Evolutionary conservation across 2,888 invertebrate genomes (phyloP).

Genomic region (Parnassius glacialis): DNA sequence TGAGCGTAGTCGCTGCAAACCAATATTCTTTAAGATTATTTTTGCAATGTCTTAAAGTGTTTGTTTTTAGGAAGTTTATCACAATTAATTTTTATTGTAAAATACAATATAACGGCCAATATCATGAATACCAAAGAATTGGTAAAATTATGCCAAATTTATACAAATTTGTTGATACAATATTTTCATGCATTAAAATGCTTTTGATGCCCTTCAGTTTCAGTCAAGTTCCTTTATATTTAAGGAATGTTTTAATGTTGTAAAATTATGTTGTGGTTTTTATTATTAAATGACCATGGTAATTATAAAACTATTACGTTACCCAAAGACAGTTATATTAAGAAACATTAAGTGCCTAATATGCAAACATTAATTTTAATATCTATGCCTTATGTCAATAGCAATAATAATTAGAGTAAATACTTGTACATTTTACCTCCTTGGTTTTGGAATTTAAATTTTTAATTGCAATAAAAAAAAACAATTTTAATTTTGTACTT

Average conservation of each 20-base stretch:
- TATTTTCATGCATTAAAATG: no score
- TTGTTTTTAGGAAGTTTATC: constrained; percentile 28
- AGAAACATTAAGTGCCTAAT: constrained; percentile 3
- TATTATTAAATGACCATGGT: background rate
- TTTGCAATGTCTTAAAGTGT: constrained; percentile 31
- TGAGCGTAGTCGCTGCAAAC: constrained; percentile 45
- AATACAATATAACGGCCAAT: constrained; percentile 5
- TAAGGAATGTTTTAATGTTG: background rate
- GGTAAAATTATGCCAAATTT: constrained; percentile 24
- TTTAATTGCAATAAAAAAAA: no score
- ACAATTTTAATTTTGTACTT: no score
- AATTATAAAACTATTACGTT: constrained; percentile 1
- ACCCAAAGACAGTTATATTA: constrained; percentile 2
- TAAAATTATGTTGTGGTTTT: constrained; percentile 11
- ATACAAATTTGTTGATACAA: constrained; percentile 12
- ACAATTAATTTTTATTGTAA: constrained; percentile 5
- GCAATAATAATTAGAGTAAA: constrained; percentile 11
- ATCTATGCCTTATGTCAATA: constrained; percentile 4
- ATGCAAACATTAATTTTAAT: background rate
- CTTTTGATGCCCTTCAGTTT: background rate
- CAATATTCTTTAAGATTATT: constrained; percentile 66
- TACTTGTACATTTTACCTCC: background rate
- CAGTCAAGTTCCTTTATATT: background rate
- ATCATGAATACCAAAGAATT: constrained; percentile 21
- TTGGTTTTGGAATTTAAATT: no score